Conservation (phyloP, 2,888 invertebrate species). For the Exocentrus adspersus region DNA sequence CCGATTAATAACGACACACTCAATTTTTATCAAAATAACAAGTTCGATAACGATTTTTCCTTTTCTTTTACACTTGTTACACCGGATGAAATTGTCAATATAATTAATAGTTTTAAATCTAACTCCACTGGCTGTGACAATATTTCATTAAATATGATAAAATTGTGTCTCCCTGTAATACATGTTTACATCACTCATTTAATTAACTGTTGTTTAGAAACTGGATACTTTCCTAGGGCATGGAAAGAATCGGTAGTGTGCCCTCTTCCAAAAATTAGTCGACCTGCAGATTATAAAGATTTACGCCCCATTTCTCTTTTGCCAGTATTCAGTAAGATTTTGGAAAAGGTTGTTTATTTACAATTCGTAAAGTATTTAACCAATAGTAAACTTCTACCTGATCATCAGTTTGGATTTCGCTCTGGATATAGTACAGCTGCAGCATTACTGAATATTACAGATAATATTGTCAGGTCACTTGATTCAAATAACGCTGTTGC, state of each 20-base stretch:
- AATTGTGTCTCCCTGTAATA: neutral
- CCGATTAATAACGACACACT: neutral
- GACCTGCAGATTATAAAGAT: neutral
- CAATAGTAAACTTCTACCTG: neutral
- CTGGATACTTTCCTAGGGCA: neutral
- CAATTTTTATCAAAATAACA: neutral
- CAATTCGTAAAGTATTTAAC: slow-evolving; percentile 3
- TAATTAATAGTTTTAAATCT: neutral
- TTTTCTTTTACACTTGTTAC: neutral
- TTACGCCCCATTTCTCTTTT: neutral
- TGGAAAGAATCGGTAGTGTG: neutral
- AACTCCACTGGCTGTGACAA: neutral
- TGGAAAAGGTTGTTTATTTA: slow-evolving; percentile 19
- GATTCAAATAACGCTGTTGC: neutral
- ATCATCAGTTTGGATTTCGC: slow-evolving; percentile 3
- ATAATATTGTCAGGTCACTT: neutral
- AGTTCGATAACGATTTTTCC: neutral
- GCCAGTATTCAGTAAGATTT: neutral
- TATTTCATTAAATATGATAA: neutral
- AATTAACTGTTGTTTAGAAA: neutral
- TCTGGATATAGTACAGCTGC: slow-evolving; percentile 7
- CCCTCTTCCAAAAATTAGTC: neutral
- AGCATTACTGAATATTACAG: neutral
- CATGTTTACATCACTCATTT: neutral
- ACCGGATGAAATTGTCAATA: neutral